Base-by-base conservation (phyloP, 2,888 invertebrate genomes). In the Drosophila meridionalis region DNA sequence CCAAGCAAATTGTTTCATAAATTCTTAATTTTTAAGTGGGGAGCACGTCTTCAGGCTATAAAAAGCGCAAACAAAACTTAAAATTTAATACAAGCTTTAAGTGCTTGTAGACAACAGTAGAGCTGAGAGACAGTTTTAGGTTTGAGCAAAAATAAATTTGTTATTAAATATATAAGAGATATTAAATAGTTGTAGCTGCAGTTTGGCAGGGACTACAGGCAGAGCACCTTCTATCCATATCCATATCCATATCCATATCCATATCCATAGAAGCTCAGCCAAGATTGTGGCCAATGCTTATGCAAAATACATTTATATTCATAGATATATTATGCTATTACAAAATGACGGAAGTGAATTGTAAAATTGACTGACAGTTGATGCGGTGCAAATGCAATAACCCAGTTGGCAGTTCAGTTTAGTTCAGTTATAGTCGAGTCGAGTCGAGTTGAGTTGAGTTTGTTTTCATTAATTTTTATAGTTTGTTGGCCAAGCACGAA, bases 391-490 rank as follows among this genome's bases (percentile, higher is more conserved):
- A 26, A 40, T 53, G 40, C 38, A 28, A 9, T 2, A 14, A 30
- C 7, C 4, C 8, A 38, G 8, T 26, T 20, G 1, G 36, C 52
- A 52, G 52, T 26, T 20, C 38, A 30, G 38, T 47, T 53, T 12
- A 14, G 38, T 42, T 55, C n/a, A 14, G 34, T 63, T 58, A 61
- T 71, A n/a, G n/a, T 28, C 8, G 9, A 8, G 30, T 47, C 40
- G 28, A 20, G 36, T 38, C 8, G 9, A 8, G 30, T 47, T 47
- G 28, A 20, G 36, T 38, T 56, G n/a, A 11, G 40, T 36, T 55
- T 40, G 14, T 55, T 38, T 73, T 73, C 64, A 72, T 72, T 59
- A 55, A 50, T 58, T 73, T 73, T 64, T 59, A 56, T 65, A 48
- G 64, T 64, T 38, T 55, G 5, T 36, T 57, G 63, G 60, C 40